Evolutionary conservation across 2,888 invertebrate genomes (phyloP).

Genomic region (Ecliptopera silaceata): DNA sequence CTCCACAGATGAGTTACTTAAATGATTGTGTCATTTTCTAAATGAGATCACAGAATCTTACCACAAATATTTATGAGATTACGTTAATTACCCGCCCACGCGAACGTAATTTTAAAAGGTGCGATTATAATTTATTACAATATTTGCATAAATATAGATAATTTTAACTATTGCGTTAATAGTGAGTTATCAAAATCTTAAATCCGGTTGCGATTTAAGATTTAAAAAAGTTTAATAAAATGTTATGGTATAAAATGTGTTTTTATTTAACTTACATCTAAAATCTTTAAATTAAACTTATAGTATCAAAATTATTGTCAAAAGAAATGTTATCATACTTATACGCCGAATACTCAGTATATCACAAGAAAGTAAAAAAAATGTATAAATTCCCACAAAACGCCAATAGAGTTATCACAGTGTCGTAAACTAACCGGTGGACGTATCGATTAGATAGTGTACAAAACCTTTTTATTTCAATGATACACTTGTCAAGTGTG

Average conservation of each 20-base stretch:
- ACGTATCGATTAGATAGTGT: constrained; percentile 30
- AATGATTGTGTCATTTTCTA: constrained; percentile 5
- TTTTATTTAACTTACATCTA: too few relatives aligned
- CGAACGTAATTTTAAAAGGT: constrained; percentile 11
- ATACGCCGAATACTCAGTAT: too few relatives aligned
- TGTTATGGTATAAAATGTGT: too few relatives aligned
- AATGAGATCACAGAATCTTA: background rate
- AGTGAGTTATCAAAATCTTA: constrained; percentile 14
- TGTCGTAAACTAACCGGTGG: constrained; percentile 25
- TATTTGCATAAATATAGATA: constrained; percentile 20
- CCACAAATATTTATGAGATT: constrained; percentile 15
- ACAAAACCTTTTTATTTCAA: constrained; percentile 22
- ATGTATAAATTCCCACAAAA: constrained; percentile 19
- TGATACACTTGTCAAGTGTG: constrained; percentile 3
- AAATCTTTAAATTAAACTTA: too few relatives aligned
- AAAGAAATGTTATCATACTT: too few relatives aligned
- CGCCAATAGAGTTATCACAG: constrained; percentile 9
- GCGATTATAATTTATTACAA: constrained; percentile 24
- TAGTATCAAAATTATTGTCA: too few relatives aligned
- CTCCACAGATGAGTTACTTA: background rate
- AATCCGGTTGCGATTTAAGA: background rate
- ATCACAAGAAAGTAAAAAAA: constrained; percentile 1
- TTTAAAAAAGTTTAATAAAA: too few relatives aligned
- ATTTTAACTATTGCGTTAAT: constrained; percentile 11
- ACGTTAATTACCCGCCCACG: constrained; percentile 21